Percentiles rank a stretch among this genome's conserved stretches.
Evolutionary conservation across 2,797 vertebrate species (phyloP).

Genomic region (Arremon aurantiirostris): DNA sequence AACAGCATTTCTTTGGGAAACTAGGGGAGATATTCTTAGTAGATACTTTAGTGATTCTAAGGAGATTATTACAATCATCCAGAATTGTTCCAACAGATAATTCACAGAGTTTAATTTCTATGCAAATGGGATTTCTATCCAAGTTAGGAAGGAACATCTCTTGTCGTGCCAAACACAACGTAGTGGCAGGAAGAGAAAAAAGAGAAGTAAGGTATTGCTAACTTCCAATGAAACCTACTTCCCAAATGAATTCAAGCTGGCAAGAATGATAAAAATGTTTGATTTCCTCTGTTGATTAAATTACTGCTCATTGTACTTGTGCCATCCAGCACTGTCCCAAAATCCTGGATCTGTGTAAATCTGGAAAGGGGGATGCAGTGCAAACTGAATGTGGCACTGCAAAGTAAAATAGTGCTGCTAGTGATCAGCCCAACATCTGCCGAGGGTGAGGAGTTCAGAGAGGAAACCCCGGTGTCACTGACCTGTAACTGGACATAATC

Average conservation of each 20-base stretch:
- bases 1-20: background rate
- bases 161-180: background rate
- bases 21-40: background rate
- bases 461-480: background rate
- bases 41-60: background rate
- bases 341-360: fast-evolving
- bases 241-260: background rate
- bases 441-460: fast-evolving
- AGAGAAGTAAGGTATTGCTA: background rate
- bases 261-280: background rate
- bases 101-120: background rate
- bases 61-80: background rate
- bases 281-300: background rate
- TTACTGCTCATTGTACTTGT: background rate
- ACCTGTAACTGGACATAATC: conserved; percentile 86
- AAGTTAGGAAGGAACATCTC: background rate
- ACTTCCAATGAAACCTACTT: background rate
- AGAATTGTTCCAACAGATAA: background rate
- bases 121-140: background rate
- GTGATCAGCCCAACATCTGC: background rate
- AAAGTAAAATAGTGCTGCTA: background rate
- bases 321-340: background rate
- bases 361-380: background rate
- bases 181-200: background rate
- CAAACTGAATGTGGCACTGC: background rate